Evolutionary conservation across 2,113 vertebrate genomes (phyloP).

Genomic region (Gymnogyps californianus): DNA sequence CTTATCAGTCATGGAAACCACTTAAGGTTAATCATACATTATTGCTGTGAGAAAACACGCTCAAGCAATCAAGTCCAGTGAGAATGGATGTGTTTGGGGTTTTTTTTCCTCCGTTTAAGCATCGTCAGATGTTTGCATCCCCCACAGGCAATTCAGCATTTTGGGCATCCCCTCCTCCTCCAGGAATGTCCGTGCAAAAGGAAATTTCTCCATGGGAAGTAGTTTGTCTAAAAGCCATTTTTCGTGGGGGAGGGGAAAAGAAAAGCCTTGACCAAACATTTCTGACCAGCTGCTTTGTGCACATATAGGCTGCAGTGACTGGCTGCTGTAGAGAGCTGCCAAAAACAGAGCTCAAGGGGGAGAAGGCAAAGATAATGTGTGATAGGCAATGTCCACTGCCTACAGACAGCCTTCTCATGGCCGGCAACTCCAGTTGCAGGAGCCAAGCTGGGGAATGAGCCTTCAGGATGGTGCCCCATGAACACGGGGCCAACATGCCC

Average conservation of each 20-base stretch:
- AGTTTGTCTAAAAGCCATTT: background rate
- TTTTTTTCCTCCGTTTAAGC: background rate
- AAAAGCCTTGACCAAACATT: background rate
- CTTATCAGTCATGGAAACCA: background rate
- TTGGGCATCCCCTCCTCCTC: background rate
- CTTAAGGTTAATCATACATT: background rate
- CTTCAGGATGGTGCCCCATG: accelerated
- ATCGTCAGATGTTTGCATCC: background rate
- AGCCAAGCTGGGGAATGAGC: background rate
- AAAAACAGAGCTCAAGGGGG: background rate
- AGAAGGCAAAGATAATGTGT: background rate
- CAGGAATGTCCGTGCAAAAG: background rate
- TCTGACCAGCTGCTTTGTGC: background rate
- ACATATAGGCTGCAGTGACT: accelerated
- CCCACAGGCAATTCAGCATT: background rate
- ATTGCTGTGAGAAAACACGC: background rate
- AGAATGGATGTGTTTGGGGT: background rate
- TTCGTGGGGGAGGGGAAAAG: background rate
- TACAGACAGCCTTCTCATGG: background rate
- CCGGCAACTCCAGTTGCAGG: background rate
- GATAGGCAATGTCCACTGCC: background rate
- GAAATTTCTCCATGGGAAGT: background rate
- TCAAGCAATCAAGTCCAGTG: background rate
- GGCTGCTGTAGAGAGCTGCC: background rate
- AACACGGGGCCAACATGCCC: background rate